Base-by-base conservation (phyloP, 2,888 invertebrate genomes). In the Cosmorhoe ocellata region DNA sequence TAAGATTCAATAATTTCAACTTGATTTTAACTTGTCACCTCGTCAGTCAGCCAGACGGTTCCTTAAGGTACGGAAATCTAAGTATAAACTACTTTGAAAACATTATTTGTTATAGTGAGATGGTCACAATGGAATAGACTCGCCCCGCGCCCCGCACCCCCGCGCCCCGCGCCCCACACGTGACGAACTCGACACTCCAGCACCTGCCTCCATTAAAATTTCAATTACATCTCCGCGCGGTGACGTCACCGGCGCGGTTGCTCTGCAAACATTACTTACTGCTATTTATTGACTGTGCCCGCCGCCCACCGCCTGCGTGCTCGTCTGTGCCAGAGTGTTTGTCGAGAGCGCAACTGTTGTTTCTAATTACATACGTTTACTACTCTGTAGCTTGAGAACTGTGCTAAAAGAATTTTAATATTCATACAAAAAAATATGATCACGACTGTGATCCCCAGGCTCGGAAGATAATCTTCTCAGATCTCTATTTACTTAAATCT, bases 171-270 rank as follows among this genome's bases (percentile, higher is more conserved):
- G 24, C 34, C 43, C 37, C 32, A 32, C 42, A 28, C 39, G 51
- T 36, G 41, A 45, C 36, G 47, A 39, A 40, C 28, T n/a, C 55
- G 45, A 32, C 52, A 49, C 54, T 50, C 28, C 36, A 43, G 45
- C 65, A 64, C 65, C 65, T 66, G 65, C 43, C 46, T 54, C 65
- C 61, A 64, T 64, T 66, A 61, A 64, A 61, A 58, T 59, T 64
- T 58, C 63, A 62, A 66, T 66, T 61, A 65, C 61, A 42, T 42
- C 24, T 10, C 22, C 49, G 34, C 31, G 30, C 26, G 36, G 37
- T 53, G 52, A 53, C 60, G 46, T 53, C 58, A 48, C 56, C 51
- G 44, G 54, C 43, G 42, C 51, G 54, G 52, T 54, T 54, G 56
- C 50, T 56, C 51, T 18, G 47, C 49, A 61, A 59, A 61, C 59